phyloP scores from a whole-genome alignment of 2,113 vertebrate genomes.

The Bambusicola thoracicus region DNA sequence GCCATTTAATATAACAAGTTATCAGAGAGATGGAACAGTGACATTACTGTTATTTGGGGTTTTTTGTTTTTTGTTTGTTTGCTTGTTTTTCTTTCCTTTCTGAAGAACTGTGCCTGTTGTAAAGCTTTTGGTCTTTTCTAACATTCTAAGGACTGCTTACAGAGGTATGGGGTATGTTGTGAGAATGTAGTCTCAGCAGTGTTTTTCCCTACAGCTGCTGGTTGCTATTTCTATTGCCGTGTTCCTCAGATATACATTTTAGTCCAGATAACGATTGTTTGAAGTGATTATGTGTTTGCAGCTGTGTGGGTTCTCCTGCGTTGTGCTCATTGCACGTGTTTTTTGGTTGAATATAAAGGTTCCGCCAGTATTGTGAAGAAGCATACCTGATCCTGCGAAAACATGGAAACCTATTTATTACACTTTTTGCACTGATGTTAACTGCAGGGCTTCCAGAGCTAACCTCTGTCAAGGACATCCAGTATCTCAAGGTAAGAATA shows the following conservation, averaged over 20 bases:
- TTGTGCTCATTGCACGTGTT: neutral
- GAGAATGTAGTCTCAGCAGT: neutral
- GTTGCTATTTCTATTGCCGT: neutral
- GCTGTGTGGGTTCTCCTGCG: neutral
- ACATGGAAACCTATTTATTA: slow-evolving; percentile 97
- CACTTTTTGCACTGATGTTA: slow-evolving; percentile 97
- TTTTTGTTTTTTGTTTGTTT: too few relatives aligned
- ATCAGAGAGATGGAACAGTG: neutral
- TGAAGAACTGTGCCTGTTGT: neutral
- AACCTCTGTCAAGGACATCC: slow-evolving; percentile 97
- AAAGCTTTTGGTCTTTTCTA: neutral
- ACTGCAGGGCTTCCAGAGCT: slow-evolving; percentile 97
- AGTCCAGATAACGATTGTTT: neutral
- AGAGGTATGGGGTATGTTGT: neutral
- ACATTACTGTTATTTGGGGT: neutral
- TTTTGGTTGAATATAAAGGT: slow-evolving; percentile 74
- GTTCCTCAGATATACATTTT: accelerated
- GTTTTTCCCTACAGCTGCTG: neutral
- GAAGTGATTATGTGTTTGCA: accelerated
- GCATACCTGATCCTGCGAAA: slow-evolving; percentile 93
- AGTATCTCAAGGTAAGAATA: slow-evolving; percentile 94
- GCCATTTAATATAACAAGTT: neutral
- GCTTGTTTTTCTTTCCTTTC: neutral
- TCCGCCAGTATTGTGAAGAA: slow-evolving; percentile 95
- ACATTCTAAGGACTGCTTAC: neutral